Conservation (phyloP, 1,140 invertebrate species). For the Helicoverpa zea region DNA sequence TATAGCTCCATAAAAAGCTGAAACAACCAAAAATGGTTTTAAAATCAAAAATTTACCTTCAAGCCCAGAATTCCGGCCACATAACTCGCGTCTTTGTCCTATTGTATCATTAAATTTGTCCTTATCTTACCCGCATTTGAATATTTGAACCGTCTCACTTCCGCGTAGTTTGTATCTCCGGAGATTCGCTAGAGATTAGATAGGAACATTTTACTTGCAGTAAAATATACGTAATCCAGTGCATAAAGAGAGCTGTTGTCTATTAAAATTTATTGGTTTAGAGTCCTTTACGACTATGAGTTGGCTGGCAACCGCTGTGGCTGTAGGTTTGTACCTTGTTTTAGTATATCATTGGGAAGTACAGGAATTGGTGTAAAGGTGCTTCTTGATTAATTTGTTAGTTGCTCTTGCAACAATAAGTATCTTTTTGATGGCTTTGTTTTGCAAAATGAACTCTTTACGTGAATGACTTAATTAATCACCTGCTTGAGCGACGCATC, state of each 20-base stretch:
- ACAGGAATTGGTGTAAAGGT: too few species aligned
- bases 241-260: conserved; percentile 48
- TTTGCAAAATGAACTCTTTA: too few species aligned
- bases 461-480: too few species aligned
- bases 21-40: neutral
- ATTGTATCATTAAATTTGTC: conserved; percentile 58
- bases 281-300: conserved; percentile 40
- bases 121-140: conserved; percentile 60
- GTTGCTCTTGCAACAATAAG: too few species aligned
- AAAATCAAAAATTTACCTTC: neutral
- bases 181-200: conserved; percentile 50
- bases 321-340: neutral
- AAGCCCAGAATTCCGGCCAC: neutral
- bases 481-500: too few species aligned
- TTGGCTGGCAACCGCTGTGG: conserved; percentile 48
- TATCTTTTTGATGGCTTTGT: too few species aligned
- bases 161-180: conserved; percentile 52
- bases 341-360: neutral
- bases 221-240: conserved; percentile 50
- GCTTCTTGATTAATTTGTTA: too few species aligned
- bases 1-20: too few species aligned
- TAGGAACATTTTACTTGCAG: conserved; percentile 42
- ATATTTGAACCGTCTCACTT: conserved; percentile 63
- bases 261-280: conserved; percentile 50
- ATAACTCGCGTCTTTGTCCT: conserved; percentile 44